Evolutionary conservation across 2,888 invertebrate genomes (phyloP).

Genomic region (Oxytorus armatus): DNA sequence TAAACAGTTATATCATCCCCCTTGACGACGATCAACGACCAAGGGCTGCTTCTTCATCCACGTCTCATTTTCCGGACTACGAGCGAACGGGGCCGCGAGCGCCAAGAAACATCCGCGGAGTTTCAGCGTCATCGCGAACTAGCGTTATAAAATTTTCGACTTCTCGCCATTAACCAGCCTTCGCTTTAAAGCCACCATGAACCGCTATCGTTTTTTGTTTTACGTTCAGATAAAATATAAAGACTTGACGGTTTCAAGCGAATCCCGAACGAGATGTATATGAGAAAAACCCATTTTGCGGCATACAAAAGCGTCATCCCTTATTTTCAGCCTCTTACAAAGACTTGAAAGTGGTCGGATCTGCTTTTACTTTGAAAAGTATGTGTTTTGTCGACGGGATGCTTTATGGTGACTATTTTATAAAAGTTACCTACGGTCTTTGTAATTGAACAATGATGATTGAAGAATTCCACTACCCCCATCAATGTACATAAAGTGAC

Average conservation of each 20-base stretch:
- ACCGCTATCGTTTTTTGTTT: too few species aligned
- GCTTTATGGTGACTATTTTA: too few species aligned
- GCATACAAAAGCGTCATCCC: neutral
- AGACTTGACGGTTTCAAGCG: neutral
- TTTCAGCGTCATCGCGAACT: slow-evolving; percentile 29
- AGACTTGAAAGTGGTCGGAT: neutral
- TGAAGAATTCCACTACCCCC: too few species aligned
- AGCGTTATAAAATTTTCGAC: slow-evolving; percentile 47
- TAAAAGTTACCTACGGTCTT: too few species aligned
- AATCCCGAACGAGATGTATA: slow-evolving; percentile 20
- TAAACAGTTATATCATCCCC: slow-evolving; percentile 49
- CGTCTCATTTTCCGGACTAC: slow-evolving; percentile 47
- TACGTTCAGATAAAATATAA: slow-evolving; percentile 10
- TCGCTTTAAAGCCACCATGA: slow-evolving; percentile 4
- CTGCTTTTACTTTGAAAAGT: too few species aligned
- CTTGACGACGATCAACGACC: slow-evolving; percentile 32
- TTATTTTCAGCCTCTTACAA: slow-evolving; percentile 2
- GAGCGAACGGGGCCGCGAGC: neutral
- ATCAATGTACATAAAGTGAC: too few species aligned
- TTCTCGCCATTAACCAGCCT: neutral
- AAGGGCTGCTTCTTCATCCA: slow-evolving; percentile 1
- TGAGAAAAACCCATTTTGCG: neutral
- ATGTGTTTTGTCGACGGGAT: too few species aligned
- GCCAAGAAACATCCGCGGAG: slow-evolving; percentile 15
- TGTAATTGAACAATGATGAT: too few species aligned